Evolutionary conservation across 1,140 invertebrate genomes (phyloP).

Genomic region (Drosophila neocordata): DNA sequence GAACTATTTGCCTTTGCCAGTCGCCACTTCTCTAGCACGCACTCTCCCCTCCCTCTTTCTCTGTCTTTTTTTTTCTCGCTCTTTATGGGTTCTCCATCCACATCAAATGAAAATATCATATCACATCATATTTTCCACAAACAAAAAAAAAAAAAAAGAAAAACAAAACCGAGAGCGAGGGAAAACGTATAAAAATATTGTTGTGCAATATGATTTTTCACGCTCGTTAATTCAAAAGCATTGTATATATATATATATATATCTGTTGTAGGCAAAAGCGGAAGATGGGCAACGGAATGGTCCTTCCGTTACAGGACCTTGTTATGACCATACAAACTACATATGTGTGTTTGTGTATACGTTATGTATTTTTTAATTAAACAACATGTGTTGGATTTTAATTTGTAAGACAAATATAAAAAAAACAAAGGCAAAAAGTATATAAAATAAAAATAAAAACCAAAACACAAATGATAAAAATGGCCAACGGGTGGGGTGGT

Average conservation of each 20-base stretch:
- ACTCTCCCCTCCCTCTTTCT: not conserved
- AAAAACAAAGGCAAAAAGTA: not conserved
- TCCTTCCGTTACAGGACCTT: conserved; percentile 36
- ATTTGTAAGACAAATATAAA: conserved; percentile 73
- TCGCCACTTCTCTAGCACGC: conserved; percentile 8
- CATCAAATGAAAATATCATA: conserved; percentile 6
- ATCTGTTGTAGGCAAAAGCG: conserved; percentile 1
- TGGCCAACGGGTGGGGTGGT: not conserved
- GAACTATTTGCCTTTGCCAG: conserved; percentile 36
- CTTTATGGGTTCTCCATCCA: not conserved
- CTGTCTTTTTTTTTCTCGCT: not conserved
- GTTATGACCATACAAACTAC: conserved; percentile 32
- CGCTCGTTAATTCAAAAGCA: conserved; percentile 70
- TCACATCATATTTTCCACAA: conserved; percentile 22
- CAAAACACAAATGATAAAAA: not conserved
- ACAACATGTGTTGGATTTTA: conserved; percentile 76
- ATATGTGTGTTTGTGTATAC: conserved; percentile 22
- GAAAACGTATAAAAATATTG: conserved; percentile 24
- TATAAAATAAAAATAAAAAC: not conserved
- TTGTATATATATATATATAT: conserved; percentile 38
- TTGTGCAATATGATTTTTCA: conserved; percentile 74
- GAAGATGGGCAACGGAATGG: not conserved
- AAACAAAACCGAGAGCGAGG: not conserved
- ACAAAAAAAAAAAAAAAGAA: conserved; percentile 6
- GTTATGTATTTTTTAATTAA: conserved; percentile 71